A percentile compares a stretch with the other conserved stretches of the same genome.
Evolutionary conservation across 2,113 vertebrate genomes (phyloP).

Genomic region (Piprites chloris): DNA sequence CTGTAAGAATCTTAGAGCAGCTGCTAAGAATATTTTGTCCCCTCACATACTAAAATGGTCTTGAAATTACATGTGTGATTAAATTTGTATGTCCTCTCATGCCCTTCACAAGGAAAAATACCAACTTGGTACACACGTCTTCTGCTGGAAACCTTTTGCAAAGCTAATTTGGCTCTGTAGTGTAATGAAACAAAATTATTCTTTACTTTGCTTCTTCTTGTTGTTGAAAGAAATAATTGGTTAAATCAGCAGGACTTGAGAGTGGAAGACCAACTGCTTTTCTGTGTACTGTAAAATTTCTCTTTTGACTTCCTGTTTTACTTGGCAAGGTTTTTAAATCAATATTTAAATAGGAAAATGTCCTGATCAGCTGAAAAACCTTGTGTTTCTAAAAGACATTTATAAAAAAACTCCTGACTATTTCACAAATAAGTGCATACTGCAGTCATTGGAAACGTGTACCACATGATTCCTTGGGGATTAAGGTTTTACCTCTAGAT

Average conservation of each 20-base stretch:
- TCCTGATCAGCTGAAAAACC: slow-evolving; percentile 40
- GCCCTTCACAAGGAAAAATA: slow-evolving; percentile 41
- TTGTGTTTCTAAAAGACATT: slow-evolving; percentile 56
- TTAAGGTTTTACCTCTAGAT: not conserved
- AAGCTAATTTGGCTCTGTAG: slow-evolving; percentile 6
- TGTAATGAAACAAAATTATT: slow-evolving; percentile 54
- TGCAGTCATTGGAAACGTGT: not conserved
- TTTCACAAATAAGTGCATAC: slow-evolving; percentile 37
- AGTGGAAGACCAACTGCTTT: slow-evolving; percentile 47
- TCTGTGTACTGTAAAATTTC: slow-evolving; percentile 50
- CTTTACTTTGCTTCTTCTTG: not conserved
- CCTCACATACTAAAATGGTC: slow-evolving; percentile 34
- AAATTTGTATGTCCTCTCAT: slow-evolving; percentile 41
- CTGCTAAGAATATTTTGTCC: slow-evolving; percentile 45
- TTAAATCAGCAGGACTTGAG: slow-evolving; percentile 44
- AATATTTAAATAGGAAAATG: slow-evolving; percentile 61
- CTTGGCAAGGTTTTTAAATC: slow-evolving; percentile 63
- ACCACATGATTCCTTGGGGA: not conserved
- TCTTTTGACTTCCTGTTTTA: slow-evolving; percentile 52
- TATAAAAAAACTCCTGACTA: slow-evolving; percentile 47
- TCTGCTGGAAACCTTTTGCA: not conserved
- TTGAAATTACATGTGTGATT: slow-evolving; percentile 40
- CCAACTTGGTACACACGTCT: not conserved
- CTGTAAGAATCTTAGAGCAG: slow-evolving; percentile 10
- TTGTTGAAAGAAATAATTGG: slow-evolving; percentile 48